These are phyloP conservation scores for Watersipora subatra DNA, from an alignment of 1,140 invertebrate species.

Conservation along the genomic window DNA sequence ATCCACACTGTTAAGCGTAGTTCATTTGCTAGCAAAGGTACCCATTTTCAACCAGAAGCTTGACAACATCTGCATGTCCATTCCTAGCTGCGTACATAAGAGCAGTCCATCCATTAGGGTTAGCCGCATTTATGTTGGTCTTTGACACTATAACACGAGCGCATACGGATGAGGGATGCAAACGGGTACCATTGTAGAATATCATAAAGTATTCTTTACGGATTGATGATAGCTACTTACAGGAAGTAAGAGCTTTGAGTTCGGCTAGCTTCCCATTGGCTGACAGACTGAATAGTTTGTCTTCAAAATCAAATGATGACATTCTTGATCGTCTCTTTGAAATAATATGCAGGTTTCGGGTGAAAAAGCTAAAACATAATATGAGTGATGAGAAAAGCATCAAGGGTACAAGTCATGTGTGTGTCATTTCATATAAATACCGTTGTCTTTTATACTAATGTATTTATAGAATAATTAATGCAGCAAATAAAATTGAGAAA, in stretches of 20 bases:
- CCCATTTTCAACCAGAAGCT: constrained; percentile 25
- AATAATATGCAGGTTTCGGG: background rate
- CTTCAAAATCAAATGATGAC: background rate
- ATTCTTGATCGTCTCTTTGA: background rate
- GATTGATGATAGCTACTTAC: too few relatives aligned
- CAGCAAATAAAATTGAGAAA: too few relatives aligned
- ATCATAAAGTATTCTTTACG: too few relatives aligned
- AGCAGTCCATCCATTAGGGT: constrained; percentile 33
- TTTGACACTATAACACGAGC: too few relatives aligned
- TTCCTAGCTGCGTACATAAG: constrained; percentile 35
- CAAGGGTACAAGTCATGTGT: background rate
- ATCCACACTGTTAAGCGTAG: too few relatives aligned
- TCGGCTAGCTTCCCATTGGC: background rate
- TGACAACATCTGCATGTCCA: constrained; percentile 22
- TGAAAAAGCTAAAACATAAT: background rate
- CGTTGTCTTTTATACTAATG: too few relatives aligned
- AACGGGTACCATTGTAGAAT: too few relatives aligned
- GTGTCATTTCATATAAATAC: too few relatives aligned
- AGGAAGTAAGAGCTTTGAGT: background rate
- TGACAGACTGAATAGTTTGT: background rate
- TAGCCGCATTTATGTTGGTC: constrained; percentile 5
- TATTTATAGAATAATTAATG: too few relatives aligned
- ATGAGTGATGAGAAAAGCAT: background rate
- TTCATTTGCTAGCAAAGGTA: too few relatives aligned
- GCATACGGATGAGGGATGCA: too few relatives aligned